Percentiles rank a stretch among this genome's conserved stretches.
phyloP scores from a whole-genome alignment of 1,140 invertebrate genomes.

The Aphaenogaster floridana region DNA sequence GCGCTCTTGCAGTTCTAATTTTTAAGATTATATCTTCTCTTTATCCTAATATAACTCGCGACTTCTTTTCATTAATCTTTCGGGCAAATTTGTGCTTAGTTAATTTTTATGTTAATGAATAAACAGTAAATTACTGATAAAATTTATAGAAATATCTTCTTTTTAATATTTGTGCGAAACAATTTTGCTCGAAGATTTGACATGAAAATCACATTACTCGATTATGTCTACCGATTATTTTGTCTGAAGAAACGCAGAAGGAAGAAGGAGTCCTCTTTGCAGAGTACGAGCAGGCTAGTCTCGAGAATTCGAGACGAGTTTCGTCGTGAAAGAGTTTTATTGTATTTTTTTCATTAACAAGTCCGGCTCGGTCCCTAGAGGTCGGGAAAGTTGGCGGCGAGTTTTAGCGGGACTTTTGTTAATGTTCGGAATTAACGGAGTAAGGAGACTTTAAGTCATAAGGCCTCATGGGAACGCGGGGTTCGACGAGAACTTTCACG shows the following conservation, averaged over 20 bases:
- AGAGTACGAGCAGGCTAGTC: conserved; percentile 62
- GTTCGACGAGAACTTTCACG: conserved; percentile 86
- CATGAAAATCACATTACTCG: too few relatives aligned
- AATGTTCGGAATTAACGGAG: conserved; percentile 87
- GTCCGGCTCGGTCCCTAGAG: conserved; percentile 79
- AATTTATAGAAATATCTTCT: background rate
- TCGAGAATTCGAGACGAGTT: conserved; percentile 74
- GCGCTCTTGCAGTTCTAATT: background rate
- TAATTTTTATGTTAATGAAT: background rate
- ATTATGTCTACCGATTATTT: conserved; percentile 51
- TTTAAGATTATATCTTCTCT: background rate
- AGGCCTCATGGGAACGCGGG: conserved; percentile 83
- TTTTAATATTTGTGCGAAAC: background rate
- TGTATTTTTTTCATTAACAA: conserved; percentile 87
- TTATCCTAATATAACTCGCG: background rate
- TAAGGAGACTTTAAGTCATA: conserved; percentile 87
- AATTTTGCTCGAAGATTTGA: background rate
- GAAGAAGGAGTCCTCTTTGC: conserved; percentile 63
- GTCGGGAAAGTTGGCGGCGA: conserved; percentile 81
- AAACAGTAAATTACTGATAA: background rate
- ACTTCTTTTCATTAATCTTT: background rate
- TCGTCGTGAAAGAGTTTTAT: conserved; percentile 82
- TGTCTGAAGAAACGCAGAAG: conserved; percentile 27
- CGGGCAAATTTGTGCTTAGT: background rate
- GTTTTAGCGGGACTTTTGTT: conserved; percentile 87